phyloP scores from a whole-genome alignment of 2,888 invertebrate species.

The Galerucella pusilla region DNA sequence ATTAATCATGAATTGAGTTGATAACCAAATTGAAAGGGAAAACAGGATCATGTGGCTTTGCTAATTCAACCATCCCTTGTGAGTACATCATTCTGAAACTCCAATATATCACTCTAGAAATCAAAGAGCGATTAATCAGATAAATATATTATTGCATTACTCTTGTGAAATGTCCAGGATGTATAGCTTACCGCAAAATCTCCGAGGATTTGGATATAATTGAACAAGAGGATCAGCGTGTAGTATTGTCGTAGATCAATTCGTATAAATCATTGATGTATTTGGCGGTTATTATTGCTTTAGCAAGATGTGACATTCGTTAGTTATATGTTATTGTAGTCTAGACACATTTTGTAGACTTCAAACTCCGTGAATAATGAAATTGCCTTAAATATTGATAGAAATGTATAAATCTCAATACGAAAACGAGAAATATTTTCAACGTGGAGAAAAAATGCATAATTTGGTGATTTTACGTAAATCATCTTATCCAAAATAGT shows the following conservation, averaged over 20 bases:
- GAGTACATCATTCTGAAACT: slow-evolving; percentile 7
- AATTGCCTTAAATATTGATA: not conserved
- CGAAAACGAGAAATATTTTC: no score
- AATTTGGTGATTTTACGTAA: no score
- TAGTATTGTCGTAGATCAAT: slow-evolving; percentile 23
- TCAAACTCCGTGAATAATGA: not conserved
- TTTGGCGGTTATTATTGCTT: not conserved
- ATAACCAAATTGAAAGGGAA: not conserved
- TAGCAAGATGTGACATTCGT: slow-evolving; percentile 16
- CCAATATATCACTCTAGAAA: slow-evolving; percentile 26
- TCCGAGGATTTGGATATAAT: slow-evolving; percentile 22
- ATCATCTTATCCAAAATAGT: no score
- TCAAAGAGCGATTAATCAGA: slow-evolving; percentile 34
- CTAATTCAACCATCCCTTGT: slow-evolving; percentile 12
- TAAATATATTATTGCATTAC: slow-evolving; percentile 28
- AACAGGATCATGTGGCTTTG: not conserved
- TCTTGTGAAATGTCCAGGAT: slow-evolving; percentile 8
- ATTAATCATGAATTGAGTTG: not conserved
- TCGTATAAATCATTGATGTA: slow-evolving; percentile 28
- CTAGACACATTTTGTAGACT: not conserved
- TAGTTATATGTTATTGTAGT: not conserved
- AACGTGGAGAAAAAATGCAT: no score
- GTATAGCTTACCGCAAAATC: slow-evolving; percentile 5
- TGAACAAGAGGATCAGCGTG: slow-evolving; percentile 16
- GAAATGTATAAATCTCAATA: no score